A percentile compares a stretch with the other conserved stretches of the same genome.
Evolutionary conservation across 2,113 vertebrate genomes (phyloP).

Genomic region (Bos taurus): DNA sequence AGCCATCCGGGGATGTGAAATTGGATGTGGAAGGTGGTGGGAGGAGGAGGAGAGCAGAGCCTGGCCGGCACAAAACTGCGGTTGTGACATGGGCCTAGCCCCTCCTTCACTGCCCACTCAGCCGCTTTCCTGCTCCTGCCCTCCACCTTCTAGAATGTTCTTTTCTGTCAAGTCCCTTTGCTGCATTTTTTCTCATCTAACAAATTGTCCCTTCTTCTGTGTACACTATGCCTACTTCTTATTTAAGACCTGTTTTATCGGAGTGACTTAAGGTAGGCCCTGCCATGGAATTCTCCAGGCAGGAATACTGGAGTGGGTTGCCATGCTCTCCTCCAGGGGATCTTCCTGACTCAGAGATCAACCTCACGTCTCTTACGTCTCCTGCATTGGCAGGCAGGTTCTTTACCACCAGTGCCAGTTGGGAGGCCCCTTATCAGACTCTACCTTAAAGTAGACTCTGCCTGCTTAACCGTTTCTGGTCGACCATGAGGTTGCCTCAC

Average conservation of each 20-base stretch:
- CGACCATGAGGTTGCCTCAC: not conserved
- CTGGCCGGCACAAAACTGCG: not conserved
- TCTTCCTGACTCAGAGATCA: not conserved
- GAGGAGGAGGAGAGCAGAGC: not conserved
- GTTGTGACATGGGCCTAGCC: not conserved
- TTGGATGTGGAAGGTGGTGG: not conserved
- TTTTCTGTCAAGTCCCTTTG: not conserved
- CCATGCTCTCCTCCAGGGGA: not conserved
- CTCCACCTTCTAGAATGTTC: not conserved
- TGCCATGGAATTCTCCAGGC: not conserved
- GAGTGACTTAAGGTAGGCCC: not conserved
- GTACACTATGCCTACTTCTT: fast-evolving
- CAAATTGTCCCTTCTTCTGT: too few species aligned
- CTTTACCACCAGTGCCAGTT: not conserved
- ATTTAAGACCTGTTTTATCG: not conserved
- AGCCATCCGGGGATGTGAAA: not conserved
- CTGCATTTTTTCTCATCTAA: not conserved
- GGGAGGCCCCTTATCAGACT: not conserved
- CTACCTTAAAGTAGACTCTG: not conserved
- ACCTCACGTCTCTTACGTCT: not conserved
- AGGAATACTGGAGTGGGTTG: not conserved
- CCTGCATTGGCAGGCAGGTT: not conserved
- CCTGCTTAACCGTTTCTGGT: not conserved
- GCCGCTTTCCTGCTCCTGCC: not conserved
- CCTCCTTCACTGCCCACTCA: not conserved